Conservation (phyloP, 2,797 vertebrate species). For the Alfaro cultratus region DNA sequence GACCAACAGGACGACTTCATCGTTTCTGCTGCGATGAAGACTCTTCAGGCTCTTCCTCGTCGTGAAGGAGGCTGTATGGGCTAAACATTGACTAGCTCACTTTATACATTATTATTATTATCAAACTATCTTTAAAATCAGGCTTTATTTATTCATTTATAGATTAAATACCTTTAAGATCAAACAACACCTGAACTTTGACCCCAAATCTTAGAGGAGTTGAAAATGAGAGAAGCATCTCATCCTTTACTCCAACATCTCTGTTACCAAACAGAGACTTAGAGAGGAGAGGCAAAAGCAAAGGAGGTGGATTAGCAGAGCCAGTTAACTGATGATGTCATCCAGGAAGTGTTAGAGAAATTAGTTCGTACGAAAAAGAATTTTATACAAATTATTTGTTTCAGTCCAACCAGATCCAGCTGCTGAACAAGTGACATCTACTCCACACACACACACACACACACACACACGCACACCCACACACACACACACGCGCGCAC, state of each 20-base stretch:
- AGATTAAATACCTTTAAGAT: background rate
- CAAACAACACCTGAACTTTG: background rate
- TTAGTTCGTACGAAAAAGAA: too few species aligned
- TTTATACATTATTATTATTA: slow-evolving; percentile 14
- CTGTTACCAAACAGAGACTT: too few species aligned
- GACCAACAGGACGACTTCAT: slow-evolving; percentile 8
- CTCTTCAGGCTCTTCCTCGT: slow-evolving; percentile 62
- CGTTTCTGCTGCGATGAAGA: slow-evolving; percentile 61
- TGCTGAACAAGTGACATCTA: background rate
- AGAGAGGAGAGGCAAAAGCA: too few species aligned
- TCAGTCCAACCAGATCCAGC: background rate
- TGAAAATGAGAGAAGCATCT: too few species aligned
- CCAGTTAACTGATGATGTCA: too few species aligned
- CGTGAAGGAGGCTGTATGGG: background rate
- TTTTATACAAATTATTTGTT: too few species aligned
- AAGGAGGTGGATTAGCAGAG: too few species aligned
- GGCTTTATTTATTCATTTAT: background rate
- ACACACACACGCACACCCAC: background rate
- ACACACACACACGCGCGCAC: background rate
- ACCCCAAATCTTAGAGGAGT: too few species aligned
- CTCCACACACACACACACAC: background rate
- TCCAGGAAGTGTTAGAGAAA: too few species aligned
- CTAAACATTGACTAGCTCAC: slow-evolving; percentile 71
- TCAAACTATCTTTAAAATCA: background rate
- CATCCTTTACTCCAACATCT: too few species aligned